Evolutionary conservation across 2,888 invertebrate genomes (phyloP).

Genomic region (Helicoverpa assulta): DNA sequence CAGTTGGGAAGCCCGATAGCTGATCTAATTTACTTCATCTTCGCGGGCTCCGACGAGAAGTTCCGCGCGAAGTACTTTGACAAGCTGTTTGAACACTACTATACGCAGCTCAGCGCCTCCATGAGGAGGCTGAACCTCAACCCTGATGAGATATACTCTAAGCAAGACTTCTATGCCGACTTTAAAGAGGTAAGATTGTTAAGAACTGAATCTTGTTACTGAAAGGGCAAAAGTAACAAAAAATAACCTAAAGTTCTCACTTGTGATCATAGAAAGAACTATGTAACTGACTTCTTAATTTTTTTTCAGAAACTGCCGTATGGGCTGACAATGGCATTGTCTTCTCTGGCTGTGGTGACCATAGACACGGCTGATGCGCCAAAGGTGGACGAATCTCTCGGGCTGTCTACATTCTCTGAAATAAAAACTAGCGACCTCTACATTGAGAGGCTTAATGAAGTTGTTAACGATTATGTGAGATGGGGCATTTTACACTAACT

Average conservation of each 20-base stretch:
- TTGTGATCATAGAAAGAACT: too few species aligned
- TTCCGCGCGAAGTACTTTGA: conserved; percentile 70
- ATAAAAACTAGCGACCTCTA: conserved; percentile 66
- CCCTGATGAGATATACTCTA: conserved; percentile 69
- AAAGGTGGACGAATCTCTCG: conserved; percentile 54
- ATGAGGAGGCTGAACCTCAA: conserved; percentile 66
- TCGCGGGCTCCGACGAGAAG: conserved; percentile 73
- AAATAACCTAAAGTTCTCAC: too few species aligned
- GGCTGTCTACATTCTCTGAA: conserved; percentile 59
- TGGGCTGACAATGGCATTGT: conserved; percentile 64
- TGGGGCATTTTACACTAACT: conserved; percentile 64
- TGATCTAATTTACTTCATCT: conserved; percentile 78
- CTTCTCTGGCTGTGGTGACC: conserved; percentile 69
- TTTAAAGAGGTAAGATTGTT: conserved; percentile 65
- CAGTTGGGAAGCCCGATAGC: conserved; percentile 68
- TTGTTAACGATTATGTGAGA: conserved; percentile 71
- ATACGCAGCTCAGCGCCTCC: conserved; percentile 64
- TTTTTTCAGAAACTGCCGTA: conserved; percentile 68
- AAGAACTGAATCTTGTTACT: neutral
- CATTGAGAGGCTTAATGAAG: conserved; percentile 69
- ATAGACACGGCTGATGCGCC: conserved; percentile 69
- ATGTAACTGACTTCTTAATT: too few species aligned
- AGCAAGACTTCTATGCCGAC: conserved; percentile 71
- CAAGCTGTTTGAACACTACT: conserved; percentile 65
- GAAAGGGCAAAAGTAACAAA: neutral